Evolutionary conservation across 2,888 invertebrate species (phyloP).

Genomic region (Calameuta filiformis): DNA sequence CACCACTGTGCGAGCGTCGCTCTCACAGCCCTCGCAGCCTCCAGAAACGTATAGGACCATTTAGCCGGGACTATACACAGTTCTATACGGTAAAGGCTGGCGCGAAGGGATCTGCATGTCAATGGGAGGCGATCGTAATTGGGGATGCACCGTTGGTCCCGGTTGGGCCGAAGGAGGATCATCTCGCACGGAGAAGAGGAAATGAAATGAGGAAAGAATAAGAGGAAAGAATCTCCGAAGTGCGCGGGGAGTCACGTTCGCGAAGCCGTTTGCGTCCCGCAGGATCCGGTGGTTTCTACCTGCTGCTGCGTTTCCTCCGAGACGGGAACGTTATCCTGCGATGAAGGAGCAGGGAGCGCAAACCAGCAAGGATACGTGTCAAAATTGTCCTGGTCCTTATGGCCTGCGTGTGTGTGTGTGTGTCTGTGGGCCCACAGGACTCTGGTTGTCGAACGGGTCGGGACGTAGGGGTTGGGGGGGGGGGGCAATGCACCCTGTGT

Average conservation of each 20-base stretch:
- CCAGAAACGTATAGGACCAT: background rate
- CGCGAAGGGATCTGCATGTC: constrained; percentile 62
- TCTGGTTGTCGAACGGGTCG: background rate
- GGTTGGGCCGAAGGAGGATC: background rate
- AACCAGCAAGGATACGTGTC: background rate
- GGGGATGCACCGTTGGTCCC: constrained; percentile 57
- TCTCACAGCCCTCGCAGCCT: background rate
- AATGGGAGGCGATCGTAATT: constrained; percentile 59
- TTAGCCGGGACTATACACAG: too few relatives aligned
- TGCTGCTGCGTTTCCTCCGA: constrained; percentile 26
- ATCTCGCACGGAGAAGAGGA: constrained; percentile 18
- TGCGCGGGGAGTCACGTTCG: constrained; percentile 47
- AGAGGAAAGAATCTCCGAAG: constrained; percentile 33
- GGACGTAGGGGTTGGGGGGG: background rate
- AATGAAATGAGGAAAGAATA: background rate
- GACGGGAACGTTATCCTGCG: constrained; percentile 15
- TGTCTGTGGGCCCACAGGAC: constrained; percentile 21
- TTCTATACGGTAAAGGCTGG: constrained; percentile 21
- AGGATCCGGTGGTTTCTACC: constrained; percentile 9
- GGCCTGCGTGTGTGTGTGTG: constrained; percentile 16
- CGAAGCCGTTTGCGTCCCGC: constrained; percentile 22
- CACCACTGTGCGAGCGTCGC: constrained; percentile 19
- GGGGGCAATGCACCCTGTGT: constrained; percentile 9
- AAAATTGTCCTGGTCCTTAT: background rate
- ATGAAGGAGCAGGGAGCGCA: constrained; percentile 12